Conservation (phyloP, 2,113 vertebrate species). For the Ariopsis seemanni region DNA sequence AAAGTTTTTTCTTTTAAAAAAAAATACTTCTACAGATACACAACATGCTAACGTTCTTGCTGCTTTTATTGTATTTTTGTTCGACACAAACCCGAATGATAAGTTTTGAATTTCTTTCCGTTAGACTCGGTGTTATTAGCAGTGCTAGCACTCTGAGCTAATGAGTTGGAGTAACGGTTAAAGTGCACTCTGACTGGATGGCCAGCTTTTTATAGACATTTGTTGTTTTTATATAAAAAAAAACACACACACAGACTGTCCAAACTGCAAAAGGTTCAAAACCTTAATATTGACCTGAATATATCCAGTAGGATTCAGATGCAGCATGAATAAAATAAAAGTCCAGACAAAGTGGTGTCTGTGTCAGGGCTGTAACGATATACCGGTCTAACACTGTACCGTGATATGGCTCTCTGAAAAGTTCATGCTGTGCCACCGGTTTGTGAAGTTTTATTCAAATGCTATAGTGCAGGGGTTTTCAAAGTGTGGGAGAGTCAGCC, state of each 20-base stretch:
- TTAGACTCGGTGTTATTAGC: background rate
- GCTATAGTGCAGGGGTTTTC: no score
- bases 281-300: background rate
- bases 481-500: no score
- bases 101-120: background rate
- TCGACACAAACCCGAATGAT: background rate
- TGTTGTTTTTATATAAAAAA: background rate
- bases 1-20: background rate
- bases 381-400: background rate
- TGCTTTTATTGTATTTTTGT: background rate
- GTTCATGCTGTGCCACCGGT: no score
- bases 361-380: background rate
- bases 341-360: no score
- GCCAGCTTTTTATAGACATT: background rate
- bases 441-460: background rate
- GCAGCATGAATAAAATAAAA: background rate
- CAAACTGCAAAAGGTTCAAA: background rate
- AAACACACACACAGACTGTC: background rate
- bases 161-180: background rate
- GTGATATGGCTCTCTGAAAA: background rate
- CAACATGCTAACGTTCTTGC: background rate
- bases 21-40: background rate
- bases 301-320: background rate
- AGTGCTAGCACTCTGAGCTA: background rate
- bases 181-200: background rate